Conservation (phyloP, 2,113 vertebrate species). For the Malaclemys terrapin region DNA sequence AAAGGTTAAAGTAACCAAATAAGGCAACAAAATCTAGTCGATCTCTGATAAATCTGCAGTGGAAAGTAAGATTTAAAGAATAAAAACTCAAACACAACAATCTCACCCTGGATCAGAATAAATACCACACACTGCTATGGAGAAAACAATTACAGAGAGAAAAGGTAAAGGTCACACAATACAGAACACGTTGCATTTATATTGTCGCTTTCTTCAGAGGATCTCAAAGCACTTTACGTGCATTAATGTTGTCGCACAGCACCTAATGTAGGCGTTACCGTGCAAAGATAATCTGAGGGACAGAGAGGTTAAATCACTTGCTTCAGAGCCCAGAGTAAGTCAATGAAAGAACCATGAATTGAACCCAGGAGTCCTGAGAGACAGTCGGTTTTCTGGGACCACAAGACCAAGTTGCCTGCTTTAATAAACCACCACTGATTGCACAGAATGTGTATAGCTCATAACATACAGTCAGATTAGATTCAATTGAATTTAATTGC, state of each 20-base stretch:
- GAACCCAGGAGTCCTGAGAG: not conserved
- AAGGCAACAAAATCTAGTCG: not conserved
- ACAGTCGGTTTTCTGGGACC: not conserved
- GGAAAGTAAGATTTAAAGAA: not conserved
- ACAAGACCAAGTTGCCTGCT: too few relatives aligned
- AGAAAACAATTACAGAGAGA: not conserved
- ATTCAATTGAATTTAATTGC: not conserved
- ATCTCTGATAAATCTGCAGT: not conserved
- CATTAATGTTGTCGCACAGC: not conserved
- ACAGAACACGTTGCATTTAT: not conserved
- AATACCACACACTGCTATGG: not conserved
- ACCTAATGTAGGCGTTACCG: not conserved
- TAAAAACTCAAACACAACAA: not conserved
- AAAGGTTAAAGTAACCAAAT: conserved; percentile 45
- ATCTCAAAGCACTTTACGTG: conserved; percentile 8
- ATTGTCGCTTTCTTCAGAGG: not conserved
- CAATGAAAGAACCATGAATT: not conserved
- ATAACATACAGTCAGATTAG: not conserved
- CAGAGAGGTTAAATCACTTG: not conserved
- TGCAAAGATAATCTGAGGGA: not conserved
- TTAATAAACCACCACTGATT: not conserved
- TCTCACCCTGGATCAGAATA: not conserved
- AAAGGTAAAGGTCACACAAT: not conserved
- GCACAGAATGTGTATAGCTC: not conserved
- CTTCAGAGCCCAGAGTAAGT: not conserved